phyloP scores from a whole-genome alignment of 2,113 vertebrate species.

The Solenodon paradoxus region DNA sequence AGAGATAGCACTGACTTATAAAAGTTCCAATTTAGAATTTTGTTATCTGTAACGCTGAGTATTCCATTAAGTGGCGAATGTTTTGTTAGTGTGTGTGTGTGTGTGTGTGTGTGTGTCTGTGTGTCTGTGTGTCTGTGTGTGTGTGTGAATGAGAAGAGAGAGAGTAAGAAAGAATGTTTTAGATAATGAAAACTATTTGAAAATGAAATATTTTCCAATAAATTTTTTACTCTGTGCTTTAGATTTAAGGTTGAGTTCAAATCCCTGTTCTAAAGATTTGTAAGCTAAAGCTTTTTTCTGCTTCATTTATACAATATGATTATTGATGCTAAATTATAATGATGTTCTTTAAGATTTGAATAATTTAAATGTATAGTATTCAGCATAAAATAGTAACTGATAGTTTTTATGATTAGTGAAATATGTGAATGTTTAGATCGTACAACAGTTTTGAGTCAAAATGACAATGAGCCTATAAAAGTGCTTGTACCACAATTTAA shows the following conservation, averaged over 20 bases:
- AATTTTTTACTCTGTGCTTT: background rate
- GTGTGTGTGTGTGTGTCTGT: background rate
- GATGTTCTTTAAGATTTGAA: background rate
- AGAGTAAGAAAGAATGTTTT: background rate
- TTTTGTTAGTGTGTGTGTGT: background rate
- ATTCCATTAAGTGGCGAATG: background rate
- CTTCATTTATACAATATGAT: background rate
- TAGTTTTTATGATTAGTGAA: background rate
- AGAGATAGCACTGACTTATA: background rate
- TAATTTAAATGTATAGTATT: background rate
- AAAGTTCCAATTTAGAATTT: background rate
- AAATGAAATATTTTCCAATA: background rate
- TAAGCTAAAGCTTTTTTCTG: background rate
- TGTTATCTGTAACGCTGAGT: background rate
- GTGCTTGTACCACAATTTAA: too few species aligned
- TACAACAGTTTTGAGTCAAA: background rate
- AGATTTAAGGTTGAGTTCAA: background rate
- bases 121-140: background rate
- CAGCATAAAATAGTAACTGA: background rate
- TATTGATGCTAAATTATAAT: background rate
- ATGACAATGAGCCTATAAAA: background rate
- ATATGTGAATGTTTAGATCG: background rate
- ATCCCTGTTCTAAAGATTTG: background rate
- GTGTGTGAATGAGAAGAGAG: background rate
- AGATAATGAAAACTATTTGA: background rate